Percentiles rank a stretch among this genome's conserved stretches.
These are phyloP conservation scores for Tenthredo mesomela DNA, from an alignment of 2,888 invertebrate species.

Conservation along the genomic window DNA sequence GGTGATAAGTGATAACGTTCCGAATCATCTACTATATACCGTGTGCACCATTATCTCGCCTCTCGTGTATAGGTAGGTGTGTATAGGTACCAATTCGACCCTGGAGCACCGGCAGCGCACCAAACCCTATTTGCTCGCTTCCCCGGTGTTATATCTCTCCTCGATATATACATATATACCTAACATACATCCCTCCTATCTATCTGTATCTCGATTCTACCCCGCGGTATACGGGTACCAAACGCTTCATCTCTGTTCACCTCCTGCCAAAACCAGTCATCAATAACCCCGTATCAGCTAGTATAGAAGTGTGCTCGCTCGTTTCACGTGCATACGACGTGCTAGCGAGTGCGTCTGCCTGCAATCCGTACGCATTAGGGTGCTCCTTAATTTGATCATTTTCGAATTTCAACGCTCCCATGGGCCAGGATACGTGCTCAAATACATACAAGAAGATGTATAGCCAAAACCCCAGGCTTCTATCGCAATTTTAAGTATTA, in stretches of 20 bases:
- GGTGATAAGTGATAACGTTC: background rate
- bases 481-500: too few species aligned
- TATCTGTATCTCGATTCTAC: conserved; percentile 5
- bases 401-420: too few species aligned
- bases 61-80: background rate
- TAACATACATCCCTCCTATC: background rate
- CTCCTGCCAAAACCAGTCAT: conserved; percentile 52
- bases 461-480: too few species aligned
- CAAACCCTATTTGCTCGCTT: conserved; percentile 32
- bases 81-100: background rate
- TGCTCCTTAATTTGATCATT: too few species aligned
- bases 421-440: too few species aligned
- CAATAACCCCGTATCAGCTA: conserved; percentile 44
- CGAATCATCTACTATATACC: background rate
- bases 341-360: background rate
- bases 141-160: background rate
- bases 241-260: conserved; percentile 36
- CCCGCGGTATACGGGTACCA: background rate
- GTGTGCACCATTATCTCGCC: background rate
- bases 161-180: background rate
- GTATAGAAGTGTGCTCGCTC: background rate
- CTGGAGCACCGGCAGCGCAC: background rate
- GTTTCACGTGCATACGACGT: conserved; percentile 17
- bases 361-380: background rate
- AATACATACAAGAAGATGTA: too few species aligned